Evolutionary conservation across 1,140 invertebrate species (phyloP), one percentile per base, ranked within the genome.

Genomic region (Drosophila nasuta): DNA sequence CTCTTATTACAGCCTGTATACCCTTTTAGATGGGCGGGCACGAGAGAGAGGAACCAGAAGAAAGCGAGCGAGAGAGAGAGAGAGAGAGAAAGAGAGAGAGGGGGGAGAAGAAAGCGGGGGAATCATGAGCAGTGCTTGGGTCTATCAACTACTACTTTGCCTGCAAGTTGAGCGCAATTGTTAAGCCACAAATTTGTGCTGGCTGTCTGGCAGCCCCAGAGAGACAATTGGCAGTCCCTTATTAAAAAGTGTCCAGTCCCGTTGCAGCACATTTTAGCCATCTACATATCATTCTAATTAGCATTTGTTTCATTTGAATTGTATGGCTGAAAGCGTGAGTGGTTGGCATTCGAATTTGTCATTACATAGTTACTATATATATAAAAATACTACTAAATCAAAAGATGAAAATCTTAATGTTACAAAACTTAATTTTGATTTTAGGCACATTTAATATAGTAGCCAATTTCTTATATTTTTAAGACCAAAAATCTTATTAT

Each of bases 1-100:
- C 69, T 58, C 62, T 72, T 65, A 45, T 72, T 72, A 72, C 69
- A 45, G 67, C 48, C 38, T 20, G 35, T 15, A 33, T 43, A 69
- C 38, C 15, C 67, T 33, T 30, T 25, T 33, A 5, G 33, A 11
- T 3, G 11, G 3, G 30, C 33, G 25, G n/a, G 8, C 28, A 11
- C 48, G 2, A 20, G 8, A n/a, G 25, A n/a, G 11, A n/a, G 43
- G 2, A 4, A 4, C 8, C 5, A 7, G 25, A 52, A 7, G 13
- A n/a, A 7, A 3, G 49, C 11, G 11, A 15, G 20, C 5, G 25
- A 54, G 25, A 33, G n/a, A 8, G 49, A 11, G n/a, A n/a, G n/a
- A n/a, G n/a, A n/a, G n/a, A n/a, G n/a, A n/a, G n/a, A n/a, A n/a
- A n/a, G n/a, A 15, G 30, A 33, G 5, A 5, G 30, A 8, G 25